Base-by-base conservation (phyloP, 1,140 invertebrate genomes). In the Drosophila bocki region DNA sequence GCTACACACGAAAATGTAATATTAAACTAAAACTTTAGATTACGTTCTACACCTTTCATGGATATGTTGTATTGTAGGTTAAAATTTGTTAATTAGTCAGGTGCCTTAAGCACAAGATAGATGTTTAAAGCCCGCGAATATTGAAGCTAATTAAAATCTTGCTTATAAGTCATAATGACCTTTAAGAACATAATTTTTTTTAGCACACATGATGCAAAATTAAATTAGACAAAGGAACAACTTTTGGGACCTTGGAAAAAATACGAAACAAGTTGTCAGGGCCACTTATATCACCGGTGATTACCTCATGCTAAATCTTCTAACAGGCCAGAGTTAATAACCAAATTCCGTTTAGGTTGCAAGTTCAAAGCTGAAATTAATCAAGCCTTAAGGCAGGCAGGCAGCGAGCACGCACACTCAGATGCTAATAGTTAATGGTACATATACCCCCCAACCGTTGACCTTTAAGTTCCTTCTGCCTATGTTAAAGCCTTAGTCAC, bases 281-380 rank as follows among this genome's bases (percentile, higher is more conserved):
- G 63, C 32, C 54, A 63, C 41, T 51, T 45, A 42, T 41, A 39
- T 56, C 56, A 33, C 32, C 59, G 9, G 26, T 29, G 37, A 78
- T 86, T 76, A 81, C 45, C 68, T 85, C 78, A 82, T 82, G 37
- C 68, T 7, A 39, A 71, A 59, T 48, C 35, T 48, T 70, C 29
- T 65, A 67, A 42, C 57, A 62, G 33, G 39, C 50, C 17, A 17
- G 32, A 70, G 64, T 51, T 68, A 67, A 75, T 70, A 77, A 29
- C 32, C 57, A 19, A 70, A 60, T 57, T 54, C 48, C 32, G 42
- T 56, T 26, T 33, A 17, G 44, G 33, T 63, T 68, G 47, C 83
- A 76, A 65, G 77, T 85, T 85, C 62, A 84, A 77, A 83, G 77
- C 59, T 35, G 41, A 76, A 64, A 48, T 67, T 47, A 54, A 39